Base-by-base conservation (phyloP, 2,797 vertebrate species). In the Leptoclinus maculatus region DNA sequence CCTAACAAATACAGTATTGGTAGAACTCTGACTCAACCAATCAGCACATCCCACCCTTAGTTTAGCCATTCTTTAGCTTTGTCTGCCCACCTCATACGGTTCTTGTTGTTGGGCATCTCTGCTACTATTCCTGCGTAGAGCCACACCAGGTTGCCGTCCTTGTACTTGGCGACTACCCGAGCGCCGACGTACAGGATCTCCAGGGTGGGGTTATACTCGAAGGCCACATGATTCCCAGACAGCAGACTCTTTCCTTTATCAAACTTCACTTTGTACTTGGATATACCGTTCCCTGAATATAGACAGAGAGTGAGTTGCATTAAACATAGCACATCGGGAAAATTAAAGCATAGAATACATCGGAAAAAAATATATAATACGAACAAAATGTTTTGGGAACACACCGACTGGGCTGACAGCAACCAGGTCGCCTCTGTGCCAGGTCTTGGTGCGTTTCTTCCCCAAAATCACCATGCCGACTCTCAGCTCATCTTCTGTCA, bases 181-280 rank as follows among this genome's bases (percentile, higher is more conserved):
- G 98, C 97, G 2, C 98, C 98, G 0, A 99, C 98, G 9, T 95
- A 97, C 49, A 99, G 92, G 36, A 94, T 95, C 86, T 99, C 98
- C 0, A 96, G 91, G 0, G 91, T 92, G 2, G 97, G 98, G 92
- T 99, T 97, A 62, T 97, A 97, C 67, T 99, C 97, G 0, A 98
- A 99, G 0, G 98, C 98, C 45, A 99, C 96, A 38, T 99, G 98
- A 88, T 99, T 99, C 41, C 98, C 98, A 0, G 98, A 99, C 12
- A 99, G 95, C 77, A 99, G 94, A 86, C 98, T 99, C 93, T 99
- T 99, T 0, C 98, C 98, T 91, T 99, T 99, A 41, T 99, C 98
- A 82, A 99, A 99, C 79, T 98, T 99, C 79, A 99, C 98, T 86
- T 99, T 99, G 92, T 97, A 99, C 47, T 99, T 99, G 74, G 86